Base-by-base conservation (phyloP, 2,797 vertebrate species). In the Xiphophorus birchmanni region DNA sequence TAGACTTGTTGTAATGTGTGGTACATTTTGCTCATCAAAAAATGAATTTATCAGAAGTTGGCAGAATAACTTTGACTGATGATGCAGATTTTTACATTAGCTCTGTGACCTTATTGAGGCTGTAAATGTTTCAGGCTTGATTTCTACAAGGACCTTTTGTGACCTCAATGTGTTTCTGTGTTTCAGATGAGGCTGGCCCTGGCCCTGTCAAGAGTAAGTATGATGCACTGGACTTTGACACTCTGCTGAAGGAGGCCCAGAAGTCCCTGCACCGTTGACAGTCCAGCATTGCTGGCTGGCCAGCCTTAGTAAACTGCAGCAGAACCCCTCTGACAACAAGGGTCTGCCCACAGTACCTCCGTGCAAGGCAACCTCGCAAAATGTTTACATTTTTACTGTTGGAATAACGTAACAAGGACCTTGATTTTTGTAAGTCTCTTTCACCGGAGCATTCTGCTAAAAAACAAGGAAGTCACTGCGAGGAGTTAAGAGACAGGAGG, bases 311-410 rank as follows among this genome's bases (percentile, higher is more conserved):
- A 85, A 84, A 89, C 87, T 82, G 82, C 86, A 91, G 89, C 91
- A 85, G 76, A 85, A 74, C 79, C 90, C 87, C 86, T 89, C 85
- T 80, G 23, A 86, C 82, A 63, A 95, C 82, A 73, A 5, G 58
- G 84, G 86, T 84, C 88, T 83, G 88, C 88, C 86, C 97, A 96
- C 95, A 95, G 97, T 97, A 98, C 97, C 97, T 98, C 97, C 97
- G 97, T 94, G 90, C 96, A 97, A 97, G 97, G 97, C 97, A 95
- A 97, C 97, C 97, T 97, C 96, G 95, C 96, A 94, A 92, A 90
- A 98, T 99, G 98, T 99, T 99, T 99, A 99, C 98, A 98, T 98
- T 98, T 98, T 97, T 97, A 97, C 96, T 93, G 91, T 95, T 95
- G 96, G 97, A 96, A 91, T 96, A 96, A 93, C 94, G 90, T 95